These are phyloP conservation scores for Capromys pilorides DNA, from an alignment of 2,797 vertebrate species.

Conservation along the genomic window DNA sequence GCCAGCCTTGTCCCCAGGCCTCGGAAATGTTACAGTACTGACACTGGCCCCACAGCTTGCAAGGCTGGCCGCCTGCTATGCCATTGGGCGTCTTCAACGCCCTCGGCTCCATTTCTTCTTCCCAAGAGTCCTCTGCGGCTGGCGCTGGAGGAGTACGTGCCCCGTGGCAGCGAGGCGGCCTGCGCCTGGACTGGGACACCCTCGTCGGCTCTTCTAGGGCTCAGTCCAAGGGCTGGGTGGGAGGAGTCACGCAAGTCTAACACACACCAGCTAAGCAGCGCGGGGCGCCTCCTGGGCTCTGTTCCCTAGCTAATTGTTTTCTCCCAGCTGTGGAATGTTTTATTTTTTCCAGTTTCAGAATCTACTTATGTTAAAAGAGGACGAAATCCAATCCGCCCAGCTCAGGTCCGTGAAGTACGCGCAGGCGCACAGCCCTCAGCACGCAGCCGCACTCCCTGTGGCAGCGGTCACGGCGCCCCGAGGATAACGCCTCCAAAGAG, in stretches of 20 bases:
- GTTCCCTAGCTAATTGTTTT: slow-evolving; percentile 64
- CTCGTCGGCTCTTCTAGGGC: neutral
- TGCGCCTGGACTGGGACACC: neutral
- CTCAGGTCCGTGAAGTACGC: slow-evolving; percentile 76
- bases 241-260: neutral
- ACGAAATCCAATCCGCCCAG: slow-evolving; percentile 70
- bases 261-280: too few species aligned
- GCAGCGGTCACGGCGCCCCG: slow-evolving; percentile 36
- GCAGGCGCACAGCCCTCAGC: slow-evolving; percentile 77
- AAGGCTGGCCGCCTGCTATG: neutral
- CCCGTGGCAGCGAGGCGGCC: neutral
- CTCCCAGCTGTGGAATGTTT: slow-evolving; percentile 66
- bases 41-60: neutral
- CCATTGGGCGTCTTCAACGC: neutral
- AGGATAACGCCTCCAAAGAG: neutral
- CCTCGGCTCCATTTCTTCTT: neutral
- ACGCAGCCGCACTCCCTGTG: slow-evolving; percentile 73
- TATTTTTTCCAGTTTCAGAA: slow-evolving; percentile 76
- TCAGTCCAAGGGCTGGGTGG: neutral
- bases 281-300: slow-evolving; percentile 57
- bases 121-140: neutral
- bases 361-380: slow-evolving; percentile 66
- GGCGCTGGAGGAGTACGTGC: neutral
- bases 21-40: neutral
- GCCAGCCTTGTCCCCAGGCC: neutral